These are phyloP conservation scores for Ornithoptera priamus DNA, from an alignment of 2,888 invertebrate genomes.

Conservation along the genomic window DNA sequence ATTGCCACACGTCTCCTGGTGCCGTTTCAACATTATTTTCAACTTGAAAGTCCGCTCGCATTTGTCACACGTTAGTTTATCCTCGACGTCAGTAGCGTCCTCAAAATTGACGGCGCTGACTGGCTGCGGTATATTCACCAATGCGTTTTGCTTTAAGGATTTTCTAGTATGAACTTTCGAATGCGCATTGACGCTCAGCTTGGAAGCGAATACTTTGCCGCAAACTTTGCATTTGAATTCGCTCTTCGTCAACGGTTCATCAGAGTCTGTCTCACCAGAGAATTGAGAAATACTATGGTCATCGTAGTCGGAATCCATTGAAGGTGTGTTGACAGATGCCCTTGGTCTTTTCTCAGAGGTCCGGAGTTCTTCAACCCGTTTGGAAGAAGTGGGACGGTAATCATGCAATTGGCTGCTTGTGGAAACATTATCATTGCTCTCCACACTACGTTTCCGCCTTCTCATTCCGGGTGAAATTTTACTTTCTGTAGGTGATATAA, in stretches of 20 bases:
- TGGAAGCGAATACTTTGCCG: constrained; percentile 49
- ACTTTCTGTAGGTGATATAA: constrained; percentile 47
- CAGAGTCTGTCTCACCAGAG: constrained; percentile 65
- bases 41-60: constrained; percentile 70
- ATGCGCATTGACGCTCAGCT: constrained; percentile 48
- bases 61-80: constrained; percentile 59
- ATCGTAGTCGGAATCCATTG: constrained; percentile 64
- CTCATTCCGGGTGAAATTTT: constrained; percentile 49
- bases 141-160: constrained; percentile 27
- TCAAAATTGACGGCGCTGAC: not conserved
- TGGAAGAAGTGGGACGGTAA: constrained; percentile 51
- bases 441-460: constrained; percentile 61
- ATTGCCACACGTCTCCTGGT: constrained; percentile 54
- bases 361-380: constrained; percentile 62
- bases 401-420: constrained; percentile 57
- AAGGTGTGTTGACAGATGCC: constrained; percentile 43
- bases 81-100: constrained; percentile 52
- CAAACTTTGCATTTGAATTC: constrained; percentile 57
- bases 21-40: constrained; percentile 74
- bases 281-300: constrained; percentile 55
- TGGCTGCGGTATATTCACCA: constrained; percentile 44
- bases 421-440: constrained; percentile 58
- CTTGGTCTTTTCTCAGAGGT: constrained; percentile 52
- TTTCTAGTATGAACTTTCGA: constrained; percentile 46
- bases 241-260: constrained; percentile 51